Conservation (phyloP, 2,113 vertebrate species). For the Sinocyclocheilus anophthalmus region DNA sequence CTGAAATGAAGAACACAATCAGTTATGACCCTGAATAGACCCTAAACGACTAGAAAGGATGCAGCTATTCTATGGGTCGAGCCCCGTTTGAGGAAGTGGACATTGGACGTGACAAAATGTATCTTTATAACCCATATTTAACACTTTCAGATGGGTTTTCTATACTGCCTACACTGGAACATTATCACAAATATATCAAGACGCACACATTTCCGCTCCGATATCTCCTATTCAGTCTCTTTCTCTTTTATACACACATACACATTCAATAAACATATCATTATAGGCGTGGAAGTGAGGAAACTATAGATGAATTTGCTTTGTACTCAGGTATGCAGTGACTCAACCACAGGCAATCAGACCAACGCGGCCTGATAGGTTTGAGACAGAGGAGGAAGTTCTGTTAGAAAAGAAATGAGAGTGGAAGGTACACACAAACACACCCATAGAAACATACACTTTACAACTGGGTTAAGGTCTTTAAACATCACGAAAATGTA, state of each 20-base stretch:
- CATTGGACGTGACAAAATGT: conserved; percentile 2
- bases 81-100: conserved; percentile 26
- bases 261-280: conserved; percentile 12
- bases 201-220: conserved; percentile 37
- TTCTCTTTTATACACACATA: conserved; percentile 1
- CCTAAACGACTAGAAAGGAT: conserved; percentile 36
- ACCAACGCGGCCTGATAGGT: conserved; percentile 43
- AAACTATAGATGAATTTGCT: conserved; percentile 49
- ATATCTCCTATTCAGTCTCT: neutral
- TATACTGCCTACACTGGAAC: conserved; percentile 55
- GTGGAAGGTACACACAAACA: conserved; percentile 45
- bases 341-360: conserved; percentile 46
- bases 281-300: conserved; percentile 38
- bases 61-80: conserved; percentile 29
- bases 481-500: conserved; percentile 17
- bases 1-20: conserved; percentile 26
- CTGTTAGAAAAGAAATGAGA: conserved; percentile 13
- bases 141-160: conserved; percentile 44
- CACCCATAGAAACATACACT: conserved; percentile 15
- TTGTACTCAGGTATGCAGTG: conserved; percentile 58
- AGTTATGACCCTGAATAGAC: conserved; percentile 31
- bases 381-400: conserved; percentile 30
- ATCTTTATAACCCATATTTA: conserved; percentile 44
- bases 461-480: neutral
- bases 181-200: conserved; percentile 47